Evolutionary conservation across 2,888 invertebrate species (phyloP), one percentile per base, ranked within the genome.

Genomic region (Byasa hedistus): DNA sequence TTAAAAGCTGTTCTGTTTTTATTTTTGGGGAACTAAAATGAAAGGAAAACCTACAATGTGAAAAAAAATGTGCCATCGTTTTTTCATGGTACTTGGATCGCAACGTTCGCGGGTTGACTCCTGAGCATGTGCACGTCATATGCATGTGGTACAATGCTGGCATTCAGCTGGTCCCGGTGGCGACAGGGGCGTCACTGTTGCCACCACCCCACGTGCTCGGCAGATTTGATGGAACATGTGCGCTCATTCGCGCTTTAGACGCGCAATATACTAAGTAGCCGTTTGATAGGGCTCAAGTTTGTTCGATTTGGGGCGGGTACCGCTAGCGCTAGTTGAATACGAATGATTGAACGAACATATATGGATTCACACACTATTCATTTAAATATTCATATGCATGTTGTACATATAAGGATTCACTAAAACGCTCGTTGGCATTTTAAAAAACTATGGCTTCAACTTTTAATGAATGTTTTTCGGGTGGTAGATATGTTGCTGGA

Each of bases 61-160:
- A 32, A 17, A 44, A 44, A 48, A 48, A 48, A 48, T 4, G 3
- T n/a, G n/a, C 19, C n/a, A 48, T 19, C 19, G 5, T 48, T 48
- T 48, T n/a, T 19, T 48, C 1, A 19, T 48, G 48, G 8, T 44
- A 44, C 44, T 48, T 48, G 19, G 3, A 44, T 44, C 19, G 44
- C 21, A 57, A 61, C 24, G 27, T 10, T 36, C 52, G 24, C 24
- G 63, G 32, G 57, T 48, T 58, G 52, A 58, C 58, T 56, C 32
- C 27, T 58, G 32, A 24, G 76, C 77, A 79, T 77, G 71, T 73
- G 73, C 71, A 73, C 84, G 84, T 89, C 87, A 79, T 86, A 85
- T 77, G 72, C 75, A 76, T 84, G 85, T 19, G 82, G 75, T 76
- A 89, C 87, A 88, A 87, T 82, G 83, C 81, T 80, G 80, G 75